Base-by-base conservation (phyloP, 1,140 invertebrate species). In the Conus ventricosus region DNA sequence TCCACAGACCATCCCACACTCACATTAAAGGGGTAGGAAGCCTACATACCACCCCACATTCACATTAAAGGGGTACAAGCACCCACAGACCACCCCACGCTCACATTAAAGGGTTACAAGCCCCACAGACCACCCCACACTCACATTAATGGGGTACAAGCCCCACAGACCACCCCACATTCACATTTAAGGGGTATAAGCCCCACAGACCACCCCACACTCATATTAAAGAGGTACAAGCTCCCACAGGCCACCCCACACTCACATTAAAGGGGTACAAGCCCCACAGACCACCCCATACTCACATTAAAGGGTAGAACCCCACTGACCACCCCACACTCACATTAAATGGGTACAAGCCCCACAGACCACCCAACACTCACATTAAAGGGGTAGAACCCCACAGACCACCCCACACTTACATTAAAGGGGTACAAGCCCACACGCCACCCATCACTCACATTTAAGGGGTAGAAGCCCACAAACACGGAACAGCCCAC, bases 241-340 rank as follows among this genome's bases (percentile, higher is more conserved):
- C n/a, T 6, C 17, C 39, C 39, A 20, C n/a, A 75, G 8, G 8
- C 13, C 71, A 75, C 20, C 13, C 13, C 23, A 8, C 8, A 91
- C 95, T 95, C 94, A 97, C 97, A 96, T 97, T 97, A 88, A 97
- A 92, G 10, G 96, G 96, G 93, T 97, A 97, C 92, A 97, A 97
- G 5, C 96, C 88, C 25, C 39, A 97, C 88, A 90, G 97, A 97
- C n/a, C 96, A 95, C 8, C 95, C 89, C 91, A 97, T 95, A 76
- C 97, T 97, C 53, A 96, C 86, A 63, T 63, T 63, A n/a, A 75
- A 75, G 71, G 71, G n/a, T 75, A n/a, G 7, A 75, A 75, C 23
- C 71, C 71, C 71, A 75, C 17, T 5, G 23, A 25, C 17, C 7
- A 17, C 13, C 17, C 13, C 17, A 75, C n/a, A 75, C 71, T 75